These are phyloP conservation scores for Tichodroma muraria DNA, from an alignment of 2,113 vertebrate species.

Conservation along the genomic window DNA sequence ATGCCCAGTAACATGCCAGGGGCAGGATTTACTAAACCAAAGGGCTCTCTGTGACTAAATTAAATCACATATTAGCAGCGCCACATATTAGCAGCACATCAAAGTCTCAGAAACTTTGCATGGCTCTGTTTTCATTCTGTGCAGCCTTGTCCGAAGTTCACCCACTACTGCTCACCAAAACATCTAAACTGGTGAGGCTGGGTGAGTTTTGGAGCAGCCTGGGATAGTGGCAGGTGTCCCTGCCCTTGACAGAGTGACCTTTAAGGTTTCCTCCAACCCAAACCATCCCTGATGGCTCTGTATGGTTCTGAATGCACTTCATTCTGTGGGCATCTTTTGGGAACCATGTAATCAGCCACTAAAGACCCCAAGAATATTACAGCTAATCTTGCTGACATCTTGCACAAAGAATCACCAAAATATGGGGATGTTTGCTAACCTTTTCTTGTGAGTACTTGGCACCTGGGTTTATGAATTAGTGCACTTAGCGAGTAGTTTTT, in stretches of 20 bases:
- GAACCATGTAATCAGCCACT: background rate
- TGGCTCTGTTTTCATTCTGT: background rate
- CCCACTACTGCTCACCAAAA: background rate
- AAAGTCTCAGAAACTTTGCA: background rate
- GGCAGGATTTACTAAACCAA: background rate
- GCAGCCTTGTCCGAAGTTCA: background rate
- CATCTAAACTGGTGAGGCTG: background rate
- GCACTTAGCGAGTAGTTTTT: background rate
- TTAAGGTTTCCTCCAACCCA: background rate
- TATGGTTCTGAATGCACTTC: background rate
- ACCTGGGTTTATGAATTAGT: constrained; percentile 37
- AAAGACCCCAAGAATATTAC: background rate
- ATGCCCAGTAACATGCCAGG: background rate
- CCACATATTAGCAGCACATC: background rate
- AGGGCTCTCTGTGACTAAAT: background rate
- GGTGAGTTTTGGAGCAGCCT: background rate
- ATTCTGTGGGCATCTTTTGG: background rate
- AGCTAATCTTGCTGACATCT: background rate
- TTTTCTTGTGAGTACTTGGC: background rate
- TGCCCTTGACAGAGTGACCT: background rate
- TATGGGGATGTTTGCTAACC: background rate
- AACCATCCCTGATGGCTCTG: too few relatives aligned
- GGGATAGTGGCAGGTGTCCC: background rate
- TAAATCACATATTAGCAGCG: background rate
- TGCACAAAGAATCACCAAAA: background rate